Conservation (phyloP, 1,140 invertebrate genomes). For the Cotesia glomerata region DNA sequence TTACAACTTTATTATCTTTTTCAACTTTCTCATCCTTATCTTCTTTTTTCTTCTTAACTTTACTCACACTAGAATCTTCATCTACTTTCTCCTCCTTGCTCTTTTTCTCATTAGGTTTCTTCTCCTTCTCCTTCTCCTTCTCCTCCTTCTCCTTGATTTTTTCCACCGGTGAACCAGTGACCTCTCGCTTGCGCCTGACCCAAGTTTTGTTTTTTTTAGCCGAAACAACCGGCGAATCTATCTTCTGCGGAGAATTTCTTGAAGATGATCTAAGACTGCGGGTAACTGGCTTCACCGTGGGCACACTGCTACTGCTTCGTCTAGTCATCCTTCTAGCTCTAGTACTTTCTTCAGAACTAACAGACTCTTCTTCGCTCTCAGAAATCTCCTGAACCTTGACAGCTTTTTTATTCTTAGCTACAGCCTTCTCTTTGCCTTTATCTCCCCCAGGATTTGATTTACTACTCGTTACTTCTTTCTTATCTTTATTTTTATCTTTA, state of each 20-base stretch:
- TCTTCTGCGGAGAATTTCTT: constrained; percentile 33
- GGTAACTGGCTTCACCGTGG: constrained; percentile 36
- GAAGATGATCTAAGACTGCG: constrained; percentile 48
- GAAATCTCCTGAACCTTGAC: constrained; percentile 50
- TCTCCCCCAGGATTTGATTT: constrained; percentile 23
- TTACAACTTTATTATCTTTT: constrained; percentile 23
- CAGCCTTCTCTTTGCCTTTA: constrained; percentile 35
- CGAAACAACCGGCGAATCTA: constrained; percentile 1
- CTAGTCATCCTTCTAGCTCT: constrained; percentile 44
- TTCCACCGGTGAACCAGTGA: constrained; percentile 12
- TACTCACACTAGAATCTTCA: constrained; percentile 53
- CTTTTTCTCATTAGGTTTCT: constrained; percentile 40
- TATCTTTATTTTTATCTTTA: constrained; percentile 3
- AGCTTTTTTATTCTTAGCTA: constrained; percentile 49
- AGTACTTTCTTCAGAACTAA: constrained; percentile 44
- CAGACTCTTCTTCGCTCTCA: constrained; percentile 56
- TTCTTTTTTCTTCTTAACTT: constrained; percentile 51
- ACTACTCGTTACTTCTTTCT: constrained; percentile 9
- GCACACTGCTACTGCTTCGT: constrained; percentile 39
- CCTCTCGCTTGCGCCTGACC: constrained; percentile 40
- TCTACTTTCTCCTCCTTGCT: constrained; percentile 38
- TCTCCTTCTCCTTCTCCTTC: constrained; percentile 6
- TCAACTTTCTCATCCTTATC: constrained; percentile 30
- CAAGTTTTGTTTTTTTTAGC: constrained; percentile 16
- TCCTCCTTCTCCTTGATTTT: constrained; percentile 21